Evolutionary conservation across 2,888 invertebrate species (phyloP).

Genomic region (Alitta virens): DNA sequence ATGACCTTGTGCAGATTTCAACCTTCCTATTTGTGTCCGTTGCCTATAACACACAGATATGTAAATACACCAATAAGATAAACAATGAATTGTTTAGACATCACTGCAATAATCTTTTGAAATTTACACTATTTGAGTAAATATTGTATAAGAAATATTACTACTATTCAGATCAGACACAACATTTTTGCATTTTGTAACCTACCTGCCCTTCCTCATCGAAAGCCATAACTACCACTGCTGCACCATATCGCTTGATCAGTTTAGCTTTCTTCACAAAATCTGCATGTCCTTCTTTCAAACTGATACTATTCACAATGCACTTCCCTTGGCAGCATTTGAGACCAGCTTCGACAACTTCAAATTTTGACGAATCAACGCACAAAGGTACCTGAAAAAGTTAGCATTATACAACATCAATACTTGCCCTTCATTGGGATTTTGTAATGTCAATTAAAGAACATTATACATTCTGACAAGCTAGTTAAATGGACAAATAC

Average conservation of each 20-base stretch:
- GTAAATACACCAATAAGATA: neutral
- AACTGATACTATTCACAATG: constrained; percentile 64
- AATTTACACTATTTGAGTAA: too few relatives aligned
- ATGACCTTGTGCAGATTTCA: constrained; percentile 62
- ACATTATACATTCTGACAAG: too few relatives aligned
- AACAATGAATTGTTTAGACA: too few relatives aligned
- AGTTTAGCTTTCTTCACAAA: constrained; percentile 61
- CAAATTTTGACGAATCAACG: constrained; percentile 64
- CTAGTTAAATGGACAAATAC: neutral
- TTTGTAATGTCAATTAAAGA: too few relatives aligned
- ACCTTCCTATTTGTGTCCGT: constrained; percentile 61
- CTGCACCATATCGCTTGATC: constrained; percentile 62
- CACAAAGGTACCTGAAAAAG: constrained; percentile 60
- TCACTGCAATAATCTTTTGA: too few relatives aligned
- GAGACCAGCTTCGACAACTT: constrained; percentile 63
- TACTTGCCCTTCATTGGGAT: too few relatives aligned
- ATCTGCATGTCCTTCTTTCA: constrained; percentile 64
- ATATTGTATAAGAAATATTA: too few relatives aligned
- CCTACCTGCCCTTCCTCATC: constrained; percentile 63
- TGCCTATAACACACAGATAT: constrained; percentile 49
- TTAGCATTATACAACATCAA: too few relatives aligned
- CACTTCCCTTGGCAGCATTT: constrained; percentile 63
- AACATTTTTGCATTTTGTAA: too few relatives aligned
- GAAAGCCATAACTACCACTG: constrained; percentile 65
- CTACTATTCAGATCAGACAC: too few relatives aligned